Conservation (phyloP, 1,140 invertebrate species). For the Ctenoplectra terminalis region DNA sequence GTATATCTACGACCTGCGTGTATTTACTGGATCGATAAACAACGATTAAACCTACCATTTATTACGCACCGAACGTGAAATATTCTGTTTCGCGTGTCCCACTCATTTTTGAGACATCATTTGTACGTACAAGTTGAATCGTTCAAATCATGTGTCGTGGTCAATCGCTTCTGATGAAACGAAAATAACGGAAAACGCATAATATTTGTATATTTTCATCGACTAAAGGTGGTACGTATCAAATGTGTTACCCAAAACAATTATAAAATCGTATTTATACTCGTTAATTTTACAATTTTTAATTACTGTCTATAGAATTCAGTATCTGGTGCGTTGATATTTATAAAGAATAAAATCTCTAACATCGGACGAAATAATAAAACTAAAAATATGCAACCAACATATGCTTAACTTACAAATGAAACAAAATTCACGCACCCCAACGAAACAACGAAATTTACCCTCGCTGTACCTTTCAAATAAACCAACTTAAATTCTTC, state of each 20-base stretch:
- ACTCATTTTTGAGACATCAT: not conserved
- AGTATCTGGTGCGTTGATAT: too few species aligned
- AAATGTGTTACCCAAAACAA: too few species aligned
- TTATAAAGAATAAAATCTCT: too few species aligned
- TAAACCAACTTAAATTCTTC: not conserved
- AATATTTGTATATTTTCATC: too few species aligned
- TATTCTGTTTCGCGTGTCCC: not conserved
- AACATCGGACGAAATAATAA: too few species aligned
- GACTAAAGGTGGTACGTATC: too few species aligned
- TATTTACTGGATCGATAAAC: constrained; percentile 35
- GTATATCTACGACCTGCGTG: constrained; percentile 21
- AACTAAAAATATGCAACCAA: too few species aligned
- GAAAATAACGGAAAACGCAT: not conserved
- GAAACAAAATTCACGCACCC: not conserved
- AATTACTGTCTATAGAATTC: too few species aligned
- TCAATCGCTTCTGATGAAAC: not conserved
- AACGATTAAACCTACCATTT: constrained; percentile 33
- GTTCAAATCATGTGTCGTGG: not conserved
- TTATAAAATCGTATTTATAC: too few species aligned
- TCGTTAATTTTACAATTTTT: too few species aligned
- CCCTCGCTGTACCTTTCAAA: not conserved
- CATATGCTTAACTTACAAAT: too few species aligned
- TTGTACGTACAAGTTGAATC: not conserved
- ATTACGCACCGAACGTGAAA: not conserved
- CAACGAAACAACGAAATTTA: not conserved